Base-by-base conservation (phyloP, 2,888 invertebrate genomes). In the Cantharis flavilabris region DNA sequence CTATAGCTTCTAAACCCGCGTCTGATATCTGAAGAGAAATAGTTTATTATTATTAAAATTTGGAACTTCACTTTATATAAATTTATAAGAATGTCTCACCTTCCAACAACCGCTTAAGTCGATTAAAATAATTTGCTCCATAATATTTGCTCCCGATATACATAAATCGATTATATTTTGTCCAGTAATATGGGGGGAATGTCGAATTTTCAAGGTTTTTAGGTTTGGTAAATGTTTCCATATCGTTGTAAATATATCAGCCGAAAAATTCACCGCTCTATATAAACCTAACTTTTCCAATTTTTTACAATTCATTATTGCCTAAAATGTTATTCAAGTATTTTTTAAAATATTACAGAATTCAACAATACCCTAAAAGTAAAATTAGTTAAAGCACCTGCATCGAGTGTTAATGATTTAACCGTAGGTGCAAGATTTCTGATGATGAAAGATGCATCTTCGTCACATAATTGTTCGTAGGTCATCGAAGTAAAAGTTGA, bases 81-180 rank as follows among this genome's bases (percentile, higher is more conserved):
- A 3, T 20, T 20, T 20, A 2, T 20, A 20, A 20, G 3, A 20
- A 20, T 23, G 23, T 5, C 23, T 23, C 5, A 23, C 82, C 77
- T 81, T 81, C 77, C 81, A 82, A 71, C 84, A 84, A 33, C 82
- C 83, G 14, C 82, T 80, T 18, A 85, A 82, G 79, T 85, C 83
- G 33, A 85, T 76, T 9, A 72, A 70, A 16, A 64, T 72, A 33
- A 85, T 71, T 67, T 84, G 78, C 62, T 76, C 13, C 76, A 84
- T 82, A 23, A 79, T 75, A 14, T 71, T 13, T 63, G 69, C 70
- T 7, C 82, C 82, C 13, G 71, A 49, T n/a, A 26, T 75, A 71
- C 83, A 82, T 11, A 85, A 62, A 11, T 79, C 64, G 1, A 72
- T 65, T 13, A 84, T 70, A 72, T 82, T 74, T 16, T 72, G 62